Evolutionary conservation across 2,888 invertebrate genomes (phyloP).

Genomic region (Eristalinus sepulchralis): DNA sequence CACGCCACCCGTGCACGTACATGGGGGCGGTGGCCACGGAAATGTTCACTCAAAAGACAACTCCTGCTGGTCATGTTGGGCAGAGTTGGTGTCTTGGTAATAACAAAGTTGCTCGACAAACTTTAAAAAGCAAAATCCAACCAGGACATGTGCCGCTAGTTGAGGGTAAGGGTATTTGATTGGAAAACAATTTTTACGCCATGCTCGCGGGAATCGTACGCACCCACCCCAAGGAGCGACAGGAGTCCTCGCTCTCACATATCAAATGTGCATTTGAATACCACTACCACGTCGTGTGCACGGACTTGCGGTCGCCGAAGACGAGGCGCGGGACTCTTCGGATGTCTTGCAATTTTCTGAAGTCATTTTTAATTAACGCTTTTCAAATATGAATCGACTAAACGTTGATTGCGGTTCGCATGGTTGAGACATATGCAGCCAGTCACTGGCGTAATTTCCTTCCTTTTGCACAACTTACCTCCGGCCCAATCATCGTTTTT

Average conservation of each 20-base stretch:
- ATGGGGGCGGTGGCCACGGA: slow-evolving; percentile 38
- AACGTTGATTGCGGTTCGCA: slow-evolving; percentile 50
- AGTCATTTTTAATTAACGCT: slow-evolving; percentile 72
- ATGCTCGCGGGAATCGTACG: background rate
- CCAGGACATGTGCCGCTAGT: background rate
- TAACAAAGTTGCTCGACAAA: slow-evolving; percentile 24
- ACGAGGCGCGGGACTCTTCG: background rate
- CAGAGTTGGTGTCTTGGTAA: background rate
- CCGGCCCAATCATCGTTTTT: no score
- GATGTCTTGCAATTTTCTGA: slow-evolving; percentile 59
- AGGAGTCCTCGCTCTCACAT: slow-evolving; percentile 51
- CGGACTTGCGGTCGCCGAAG: slow-evolving; percentile 6
- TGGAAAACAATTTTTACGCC: slow-evolving; percentile 58
- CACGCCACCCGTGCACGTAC: background rate
- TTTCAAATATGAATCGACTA: slow-evolving; percentile 72
- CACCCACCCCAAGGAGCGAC: slow-evolving; percentile 10
- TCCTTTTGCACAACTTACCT: background rate
- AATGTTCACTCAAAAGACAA: slow-evolving; percentile 51
- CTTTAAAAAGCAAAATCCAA: background rate
- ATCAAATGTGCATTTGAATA: slow-evolving; percentile 60
- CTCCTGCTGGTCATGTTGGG: slow-evolving; percentile 25
- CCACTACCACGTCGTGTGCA: slow-evolving; percentile 27
- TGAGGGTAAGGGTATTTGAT: slow-evolving; percentile 23
- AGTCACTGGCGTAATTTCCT: slow-evolving; percentile 40
- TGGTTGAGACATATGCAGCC: slow-evolving; percentile 10